These are phyloP conservation scores for Anableps anableps DNA, from an alignment of 2,797 vertebrate species.

Conservation along the genomic window DNA sequence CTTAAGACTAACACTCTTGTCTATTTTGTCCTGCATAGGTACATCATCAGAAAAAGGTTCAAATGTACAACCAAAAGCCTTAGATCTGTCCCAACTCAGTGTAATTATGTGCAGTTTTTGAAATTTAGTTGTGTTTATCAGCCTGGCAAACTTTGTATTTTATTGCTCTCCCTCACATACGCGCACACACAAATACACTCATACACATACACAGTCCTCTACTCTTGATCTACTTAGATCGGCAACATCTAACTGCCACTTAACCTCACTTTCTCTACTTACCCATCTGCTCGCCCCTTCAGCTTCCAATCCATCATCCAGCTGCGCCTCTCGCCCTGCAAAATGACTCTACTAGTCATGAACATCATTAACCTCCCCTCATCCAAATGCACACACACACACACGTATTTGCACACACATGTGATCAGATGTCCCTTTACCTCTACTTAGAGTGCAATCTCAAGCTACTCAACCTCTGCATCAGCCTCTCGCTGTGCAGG, in stretches of 20 bases:
- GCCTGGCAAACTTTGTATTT: constrained; percentile 34
- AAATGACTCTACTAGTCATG: constrained; percentile 82
- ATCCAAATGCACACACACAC: constrained; percentile 46
- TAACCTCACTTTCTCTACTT: constrained; percentile 84
- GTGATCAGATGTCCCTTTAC: constrained; percentile 80
- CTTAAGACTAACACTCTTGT: not conserved
- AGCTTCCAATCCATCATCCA: constrained; percentile 74
- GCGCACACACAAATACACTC: constrained; percentile 27
- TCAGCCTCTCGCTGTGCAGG: constrained; percentile 70
- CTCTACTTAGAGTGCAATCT: constrained; percentile 83
- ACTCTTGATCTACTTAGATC: constrained; percentile 80
- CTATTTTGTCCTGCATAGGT: not conserved
- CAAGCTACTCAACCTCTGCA: constrained; percentile 81
- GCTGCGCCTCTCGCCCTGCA: constrained; percentile 58
- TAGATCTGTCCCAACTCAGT: constrained; percentile 23
- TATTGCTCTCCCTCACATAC: constrained; percentile 16
- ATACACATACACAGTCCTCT: constrained; percentile 28
- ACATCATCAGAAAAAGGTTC: not conserved
- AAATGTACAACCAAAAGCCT: not conserved
- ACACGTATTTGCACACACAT: constrained; percentile 30
- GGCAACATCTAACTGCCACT: constrained; percentile 84
- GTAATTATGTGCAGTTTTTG: constrained; percentile 37
- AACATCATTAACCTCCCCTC: constrained; percentile 76
- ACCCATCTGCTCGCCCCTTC: constrained; percentile 76
- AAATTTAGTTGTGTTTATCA: constrained; percentile 23